Evolutionary conservation across 2,888 invertebrate species (phyloP).

Genomic region (Melieria picta): DNA sequence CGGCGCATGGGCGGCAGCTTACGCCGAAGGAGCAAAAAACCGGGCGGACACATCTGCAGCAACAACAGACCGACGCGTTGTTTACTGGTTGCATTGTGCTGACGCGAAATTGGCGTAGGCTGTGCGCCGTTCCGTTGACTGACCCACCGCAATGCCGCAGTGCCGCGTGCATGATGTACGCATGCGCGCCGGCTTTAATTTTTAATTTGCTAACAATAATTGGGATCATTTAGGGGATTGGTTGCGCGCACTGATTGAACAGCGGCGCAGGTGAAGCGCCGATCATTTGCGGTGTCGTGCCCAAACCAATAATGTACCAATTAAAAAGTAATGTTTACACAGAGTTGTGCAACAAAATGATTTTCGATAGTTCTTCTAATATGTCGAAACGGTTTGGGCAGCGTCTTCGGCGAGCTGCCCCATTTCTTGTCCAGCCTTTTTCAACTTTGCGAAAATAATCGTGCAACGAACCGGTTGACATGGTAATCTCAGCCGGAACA

Average conservation of each 20-base stretch:
- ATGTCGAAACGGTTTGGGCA: too few species aligned
- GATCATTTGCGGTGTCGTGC: too few species aligned
- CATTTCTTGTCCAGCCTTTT: background rate
- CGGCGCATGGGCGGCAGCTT: background rate
- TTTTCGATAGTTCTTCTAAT: too few species aligned
- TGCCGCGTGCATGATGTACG: slow-evolving; percentile 12
- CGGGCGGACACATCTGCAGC: slow-evolving; percentile 31
- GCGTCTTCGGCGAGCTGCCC: too few species aligned
- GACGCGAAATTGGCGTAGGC: background rate
- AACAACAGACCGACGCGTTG: slow-evolving; percentile 1
- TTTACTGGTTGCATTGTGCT: background rate
- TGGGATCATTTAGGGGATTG: slow-evolving; percentile 29
- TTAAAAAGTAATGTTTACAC: too few species aligned
- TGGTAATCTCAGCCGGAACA: slow-evolving; percentile 57
- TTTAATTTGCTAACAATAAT: slow-evolving; percentile 38
- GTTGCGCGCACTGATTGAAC: background rate
- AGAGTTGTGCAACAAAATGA: too few species aligned
- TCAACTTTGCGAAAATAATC: slow-evolving; percentile 48
- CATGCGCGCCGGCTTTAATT: slow-evolving; percentile 28
- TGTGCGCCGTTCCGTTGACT: slow-evolving; percentile 14
- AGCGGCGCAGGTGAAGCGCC: too few species aligned
- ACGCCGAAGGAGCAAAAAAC: background rate
- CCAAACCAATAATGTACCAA: too few species aligned
- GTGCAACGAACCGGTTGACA: slow-evolving; percentile 58
- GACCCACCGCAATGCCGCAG: slow-evolving; percentile 11